Percentiles rank a stretch among this genome's conserved stretches.
Conservation (phyloP, 1,140 invertebrate genomes). For the Tigriopus japonicus region DNA sequence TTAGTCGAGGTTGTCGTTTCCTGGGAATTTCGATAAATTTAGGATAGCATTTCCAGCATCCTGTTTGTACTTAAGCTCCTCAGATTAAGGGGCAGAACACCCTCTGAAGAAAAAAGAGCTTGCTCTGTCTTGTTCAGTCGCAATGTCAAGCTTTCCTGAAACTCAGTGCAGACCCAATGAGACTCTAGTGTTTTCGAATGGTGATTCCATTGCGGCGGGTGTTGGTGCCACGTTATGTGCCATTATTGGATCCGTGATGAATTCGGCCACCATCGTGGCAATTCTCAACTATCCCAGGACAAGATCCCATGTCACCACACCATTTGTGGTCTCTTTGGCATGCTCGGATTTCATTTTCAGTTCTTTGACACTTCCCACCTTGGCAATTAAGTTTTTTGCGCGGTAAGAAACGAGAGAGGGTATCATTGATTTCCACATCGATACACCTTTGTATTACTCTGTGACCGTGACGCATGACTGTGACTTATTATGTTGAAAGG, state of each 20-base stretch:
- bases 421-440: background rate
- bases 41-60: no score
- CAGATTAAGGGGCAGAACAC: no score
- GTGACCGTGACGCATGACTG: no score
- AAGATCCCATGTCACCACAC: constrained; percentile 5
- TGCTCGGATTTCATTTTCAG: constrained; percentile 9
- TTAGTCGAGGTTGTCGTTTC: no score
- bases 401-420: background rate
- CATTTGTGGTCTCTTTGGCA: constrained; percentile 3
- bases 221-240: background rate
- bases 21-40: no score
- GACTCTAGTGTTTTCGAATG: background rate
- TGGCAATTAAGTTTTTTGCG: constrained; percentile 8
- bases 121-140: no score
- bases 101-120: no score
- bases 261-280: constrained; percentile 4
- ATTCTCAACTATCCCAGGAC: background rate
- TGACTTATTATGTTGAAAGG: no score
- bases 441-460: no score
- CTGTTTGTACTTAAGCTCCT: no score
- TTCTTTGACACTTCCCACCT: background rate
- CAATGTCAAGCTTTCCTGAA: no score
- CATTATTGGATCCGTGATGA: background rate
- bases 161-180: background rate
- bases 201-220: background rate